These are phyloP conservation scores for Phycodurus eques DNA, from an alignment of 2,113 vertebrate species.

Conservation along the genomic window DNA sequence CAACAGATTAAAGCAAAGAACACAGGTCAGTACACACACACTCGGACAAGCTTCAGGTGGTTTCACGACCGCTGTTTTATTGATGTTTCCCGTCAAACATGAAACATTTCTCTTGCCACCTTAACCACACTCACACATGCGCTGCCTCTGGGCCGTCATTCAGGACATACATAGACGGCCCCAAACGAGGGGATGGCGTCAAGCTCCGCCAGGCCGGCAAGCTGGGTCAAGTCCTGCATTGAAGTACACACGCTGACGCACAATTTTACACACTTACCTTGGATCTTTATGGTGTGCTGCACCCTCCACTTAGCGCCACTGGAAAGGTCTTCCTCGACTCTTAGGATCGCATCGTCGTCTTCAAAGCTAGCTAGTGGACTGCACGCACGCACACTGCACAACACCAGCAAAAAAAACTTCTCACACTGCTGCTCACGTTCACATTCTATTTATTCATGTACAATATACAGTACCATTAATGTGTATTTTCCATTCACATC, in stretches of 20 bases:
- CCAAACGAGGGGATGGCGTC: slow-evolving; percentile 64
- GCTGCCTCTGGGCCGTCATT: slow-evolving; percentile 64
- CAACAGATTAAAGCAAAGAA: not conserved
- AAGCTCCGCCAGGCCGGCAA: slow-evolving; percentile 55
- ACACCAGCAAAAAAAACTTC: too few species aligned
- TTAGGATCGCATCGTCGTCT: slow-evolving; percentile 45
- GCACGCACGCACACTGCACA: slow-evolving; percentile 15
- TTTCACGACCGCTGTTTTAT: slow-evolving; percentile 50
- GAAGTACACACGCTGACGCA: slow-evolving; percentile 26
- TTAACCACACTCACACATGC: slow-evolving; percentile 53
- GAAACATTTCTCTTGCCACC: slow-evolving; percentile 56
- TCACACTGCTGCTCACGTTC: too few species aligned
- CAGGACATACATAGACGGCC: slow-evolving; percentile 64
- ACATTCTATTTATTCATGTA: too few species aligned
- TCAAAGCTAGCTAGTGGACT: slow-evolving; percentile 55
- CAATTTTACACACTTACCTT: slow-evolving; percentile 60
- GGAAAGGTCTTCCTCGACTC: slow-evolving; percentile 66
- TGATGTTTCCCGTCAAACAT: slow-evolving; percentile 67
- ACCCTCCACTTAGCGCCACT: slow-evolving; percentile 69
- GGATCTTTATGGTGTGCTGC: slow-evolving; percentile 69
- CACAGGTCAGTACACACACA: not conserved
- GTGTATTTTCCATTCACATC: too few species aligned
- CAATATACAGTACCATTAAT: too few species aligned
- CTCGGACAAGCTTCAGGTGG: slow-evolving; percentile 48
- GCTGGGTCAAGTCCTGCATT: slow-evolving; percentile 61